Percentiles rank a stretch among this genome's conserved stretches.
Evolutionary conservation across 2,113 vertebrate species (phyloP).

Genomic region (Andinoacara biseriatus): DNA sequence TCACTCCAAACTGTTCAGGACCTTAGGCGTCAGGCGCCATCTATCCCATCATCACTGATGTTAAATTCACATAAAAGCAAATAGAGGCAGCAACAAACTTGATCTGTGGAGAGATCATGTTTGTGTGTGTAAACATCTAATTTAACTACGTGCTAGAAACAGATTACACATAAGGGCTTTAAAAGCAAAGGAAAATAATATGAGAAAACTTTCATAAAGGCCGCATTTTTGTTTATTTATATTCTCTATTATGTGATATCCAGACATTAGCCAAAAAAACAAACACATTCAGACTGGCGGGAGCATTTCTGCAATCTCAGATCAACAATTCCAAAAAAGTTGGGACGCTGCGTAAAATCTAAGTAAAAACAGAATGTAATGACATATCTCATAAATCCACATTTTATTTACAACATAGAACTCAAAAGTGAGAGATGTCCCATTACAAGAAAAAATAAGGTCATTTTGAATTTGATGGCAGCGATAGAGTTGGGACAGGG

Average conservation of each 20-base stretch:
- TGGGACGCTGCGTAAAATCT: background rate
- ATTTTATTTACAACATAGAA: background rate
- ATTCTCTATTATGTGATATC: constrained; percentile 11
- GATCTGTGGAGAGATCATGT: background rate
- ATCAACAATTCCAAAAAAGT: background rate
- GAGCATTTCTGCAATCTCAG: background rate
- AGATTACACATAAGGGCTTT: background rate
- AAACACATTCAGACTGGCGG: background rate
- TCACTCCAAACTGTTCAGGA: background rate
- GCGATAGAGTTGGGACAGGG: background rate
- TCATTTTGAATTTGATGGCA: background rate
- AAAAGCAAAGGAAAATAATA: background rate
- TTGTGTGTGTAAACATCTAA: background rate
- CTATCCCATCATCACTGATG: background rate
- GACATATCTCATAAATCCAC: background rate
- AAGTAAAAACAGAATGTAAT: background rate
- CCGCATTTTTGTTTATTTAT: constrained; percentile 37
- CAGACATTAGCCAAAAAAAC: background rate
- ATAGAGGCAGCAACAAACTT: background rate
- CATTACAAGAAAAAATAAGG: background rate
- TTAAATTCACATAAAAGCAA: background rate
- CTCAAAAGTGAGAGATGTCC: background rate
- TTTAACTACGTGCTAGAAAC: background rate
- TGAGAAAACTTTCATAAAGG: background rate
- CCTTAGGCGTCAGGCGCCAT: background rate